phyloP scores from a whole-genome alignment of 1,140 invertebrate genomes.

The Danaus plexippus region DNA sequence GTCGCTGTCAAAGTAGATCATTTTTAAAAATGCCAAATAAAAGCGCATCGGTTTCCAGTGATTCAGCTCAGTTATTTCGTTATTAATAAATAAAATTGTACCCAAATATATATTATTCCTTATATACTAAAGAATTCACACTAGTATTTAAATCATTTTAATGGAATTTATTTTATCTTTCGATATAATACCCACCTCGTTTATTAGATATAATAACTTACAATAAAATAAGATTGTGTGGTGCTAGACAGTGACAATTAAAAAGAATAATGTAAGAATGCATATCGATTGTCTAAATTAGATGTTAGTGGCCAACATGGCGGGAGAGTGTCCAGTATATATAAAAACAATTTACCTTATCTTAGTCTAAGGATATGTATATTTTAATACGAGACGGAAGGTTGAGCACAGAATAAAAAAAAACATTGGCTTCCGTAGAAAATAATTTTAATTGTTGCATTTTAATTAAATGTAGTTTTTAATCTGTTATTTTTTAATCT shows the following conservation, averaged over 20 bases:
- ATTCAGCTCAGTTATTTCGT: too few species aligned
- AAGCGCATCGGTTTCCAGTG: too few species aligned
- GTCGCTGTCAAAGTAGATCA: constrained; percentile 92
- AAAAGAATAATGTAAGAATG: constrained; percentile 13
- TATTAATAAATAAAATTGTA: too few species aligned
- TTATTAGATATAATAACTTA: constrained; percentile 12
- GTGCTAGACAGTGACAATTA: constrained; percentile 32
- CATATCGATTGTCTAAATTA: constrained; percentile 12
- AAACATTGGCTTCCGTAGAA: constrained; percentile 39
- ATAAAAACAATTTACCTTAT: constrained; percentile 42
- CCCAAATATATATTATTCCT: too few species aligned
- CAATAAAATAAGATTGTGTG: constrained; percentile 30
- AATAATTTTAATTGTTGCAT: constrained; percentile 18
- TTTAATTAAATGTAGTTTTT: constrained; percentile 24
- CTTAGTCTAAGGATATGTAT: constrained; percentile 32
- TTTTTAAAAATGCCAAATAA: constrained; percentile 73
- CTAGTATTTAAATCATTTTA: too few species aligned
- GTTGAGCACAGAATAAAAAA: constrained; percentile 21
- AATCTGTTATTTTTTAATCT: constrained; percentile 20
- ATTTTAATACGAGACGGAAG: constrained; percentile 27
- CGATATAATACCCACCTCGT: constrained; percentile 13
- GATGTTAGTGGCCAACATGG: constrained; percentile 9
- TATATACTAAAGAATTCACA: too few species aligned
- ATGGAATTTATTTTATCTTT: too few species aligned
- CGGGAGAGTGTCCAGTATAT: too few species aligned